phyloP scores from a whole-genome alignment of 1,140 invertebrate genomes.

The Vollenhovia emeryi region DNA sequence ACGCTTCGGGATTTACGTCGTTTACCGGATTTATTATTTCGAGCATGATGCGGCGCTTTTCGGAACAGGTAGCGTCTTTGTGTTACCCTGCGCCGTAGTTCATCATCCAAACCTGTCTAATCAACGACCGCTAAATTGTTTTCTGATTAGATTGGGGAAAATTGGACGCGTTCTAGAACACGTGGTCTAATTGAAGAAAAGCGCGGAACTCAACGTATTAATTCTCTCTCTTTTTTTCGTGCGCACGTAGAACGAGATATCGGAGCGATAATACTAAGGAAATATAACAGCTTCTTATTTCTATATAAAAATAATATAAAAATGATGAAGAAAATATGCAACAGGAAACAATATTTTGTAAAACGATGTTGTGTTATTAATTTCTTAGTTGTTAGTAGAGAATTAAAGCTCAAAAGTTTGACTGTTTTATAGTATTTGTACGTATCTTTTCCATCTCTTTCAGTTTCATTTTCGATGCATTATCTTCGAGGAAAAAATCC shows the following conservation, averaged over 20 bases:
- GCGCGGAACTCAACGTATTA: neutral
- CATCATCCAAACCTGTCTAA: neutral
- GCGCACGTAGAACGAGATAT: neutral
- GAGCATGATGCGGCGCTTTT: conserved; percentile 76
- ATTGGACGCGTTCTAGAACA: too few relatives aligned
- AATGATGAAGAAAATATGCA: too few relatives aligned
- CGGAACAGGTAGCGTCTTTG: conserved; percentile 22
- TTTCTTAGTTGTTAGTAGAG: neutral
- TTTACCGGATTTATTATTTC: conserved; percentile 83
- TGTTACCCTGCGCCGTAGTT: neutral
- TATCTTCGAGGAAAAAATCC: conserved; percentile 20
- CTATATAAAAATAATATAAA: too few relatives aligned
- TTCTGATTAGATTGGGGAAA: conserved; percentile 13
- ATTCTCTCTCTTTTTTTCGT: neutral
- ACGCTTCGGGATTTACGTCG: conserved; percentile 79
- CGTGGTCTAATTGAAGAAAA: neutral
- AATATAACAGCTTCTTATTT: neutral
- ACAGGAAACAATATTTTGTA: neutral
- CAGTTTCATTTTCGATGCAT: neutral
- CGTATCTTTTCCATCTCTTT: neutral
- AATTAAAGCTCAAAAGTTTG: neutral
- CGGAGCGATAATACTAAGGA: neutral
- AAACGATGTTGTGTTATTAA: neutral
- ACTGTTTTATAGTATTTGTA: neutral
- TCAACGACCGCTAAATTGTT: neutral